phyloP scores from a whole-genome alignment of 2,797 vertebrate species.

The Denticeps clupeoides region DNA sequence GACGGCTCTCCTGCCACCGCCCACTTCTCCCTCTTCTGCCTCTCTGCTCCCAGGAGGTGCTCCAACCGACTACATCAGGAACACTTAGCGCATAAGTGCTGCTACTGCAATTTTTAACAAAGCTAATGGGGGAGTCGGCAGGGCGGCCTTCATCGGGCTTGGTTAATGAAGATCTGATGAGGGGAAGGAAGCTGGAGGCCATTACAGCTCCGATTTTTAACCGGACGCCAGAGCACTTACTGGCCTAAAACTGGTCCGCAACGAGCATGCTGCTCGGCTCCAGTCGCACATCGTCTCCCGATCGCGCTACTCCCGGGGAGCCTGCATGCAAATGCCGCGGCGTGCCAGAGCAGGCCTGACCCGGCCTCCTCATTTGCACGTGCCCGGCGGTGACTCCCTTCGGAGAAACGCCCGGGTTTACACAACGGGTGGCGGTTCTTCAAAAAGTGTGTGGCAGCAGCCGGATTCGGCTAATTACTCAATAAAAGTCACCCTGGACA shows the following conservation, averaged over 20 bases:
- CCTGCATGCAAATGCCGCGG: constrained; percentile 48
- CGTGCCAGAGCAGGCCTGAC: constrained; percentile 40
- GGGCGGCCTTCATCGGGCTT: constrained; percentile 28
- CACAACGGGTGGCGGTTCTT: too few relatives aligned
- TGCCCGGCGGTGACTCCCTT: constrained; percentile 25
- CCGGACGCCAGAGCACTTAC: too few relatives aligned
- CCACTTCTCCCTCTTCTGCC: background rate
- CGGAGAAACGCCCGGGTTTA: constrained; percentile 15
- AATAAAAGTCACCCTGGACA: too few relatives aligned
- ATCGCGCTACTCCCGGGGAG: constrained; percentile 13
- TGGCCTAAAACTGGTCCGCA: too few relatives aligned
- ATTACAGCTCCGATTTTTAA: too few relatives aligned
- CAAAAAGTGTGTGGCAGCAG: too few relatives aligned
- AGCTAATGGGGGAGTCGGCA: constrained; percentile 42
- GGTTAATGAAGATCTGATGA: constrained; percentile 28
- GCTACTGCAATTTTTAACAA: constrained; percentile 50
- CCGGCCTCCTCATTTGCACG: constrained; percentile 55
- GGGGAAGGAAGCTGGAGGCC: constrained; percentile 16
- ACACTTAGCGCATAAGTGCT: constrained; percentile 50
- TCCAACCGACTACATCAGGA: constrained; percentile 49
- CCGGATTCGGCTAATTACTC: too few relatives aligned
- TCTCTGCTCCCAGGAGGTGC: constrained; percentile 31
- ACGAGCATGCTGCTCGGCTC: background rate
- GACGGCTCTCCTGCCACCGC: background rate
- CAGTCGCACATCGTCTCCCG: constrained; percentile 25